These are phyloP conservation scores for Cryptoblepharus egeriae DNA, from an alignment of 2,797 vertebrate genomes.

Conservation along the genomic window DNA sequence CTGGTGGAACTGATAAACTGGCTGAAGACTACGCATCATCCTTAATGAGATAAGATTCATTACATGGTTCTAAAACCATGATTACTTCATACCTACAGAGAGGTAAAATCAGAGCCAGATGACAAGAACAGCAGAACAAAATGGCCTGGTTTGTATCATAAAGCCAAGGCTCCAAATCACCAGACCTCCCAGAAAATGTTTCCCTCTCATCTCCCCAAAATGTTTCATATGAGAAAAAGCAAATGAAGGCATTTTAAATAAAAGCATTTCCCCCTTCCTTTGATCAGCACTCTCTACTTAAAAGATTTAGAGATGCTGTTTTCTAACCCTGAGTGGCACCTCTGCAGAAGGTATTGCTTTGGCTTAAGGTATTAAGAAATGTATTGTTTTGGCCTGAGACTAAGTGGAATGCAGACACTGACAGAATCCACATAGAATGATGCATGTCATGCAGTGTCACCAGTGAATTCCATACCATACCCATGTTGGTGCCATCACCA, in stretches of 20 bases:
- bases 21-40: background rate
- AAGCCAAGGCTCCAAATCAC: background rate
- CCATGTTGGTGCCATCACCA: no score
- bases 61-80: slow-evolving; percentile 11
- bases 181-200: background rate
- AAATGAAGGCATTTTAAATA: no score
- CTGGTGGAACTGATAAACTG: background rate
- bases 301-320: background rate
- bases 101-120: slow-evolving; percentile 33
- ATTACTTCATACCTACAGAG: slow-evolving; percentile 6
- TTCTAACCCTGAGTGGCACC: background rate
- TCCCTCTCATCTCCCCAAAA: background rate
- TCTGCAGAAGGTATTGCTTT: background rate
- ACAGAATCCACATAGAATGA: background rate
- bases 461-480: no score
- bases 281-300: background rate
- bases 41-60: slow-evolving; percentile 38
- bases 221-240: background rate
- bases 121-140: slow-evolving; percentile 1
- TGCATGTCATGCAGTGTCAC: background rate
- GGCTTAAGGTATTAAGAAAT: no score
- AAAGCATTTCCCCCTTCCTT: background rate
- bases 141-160: slow-evolving; percentile 27
- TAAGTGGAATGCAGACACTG: background rate
- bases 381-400: background rate